Base-by-base conservation (phyloP, 2,888 invertebrate genomes). In the Notocelia uddmanniana region DNA sequence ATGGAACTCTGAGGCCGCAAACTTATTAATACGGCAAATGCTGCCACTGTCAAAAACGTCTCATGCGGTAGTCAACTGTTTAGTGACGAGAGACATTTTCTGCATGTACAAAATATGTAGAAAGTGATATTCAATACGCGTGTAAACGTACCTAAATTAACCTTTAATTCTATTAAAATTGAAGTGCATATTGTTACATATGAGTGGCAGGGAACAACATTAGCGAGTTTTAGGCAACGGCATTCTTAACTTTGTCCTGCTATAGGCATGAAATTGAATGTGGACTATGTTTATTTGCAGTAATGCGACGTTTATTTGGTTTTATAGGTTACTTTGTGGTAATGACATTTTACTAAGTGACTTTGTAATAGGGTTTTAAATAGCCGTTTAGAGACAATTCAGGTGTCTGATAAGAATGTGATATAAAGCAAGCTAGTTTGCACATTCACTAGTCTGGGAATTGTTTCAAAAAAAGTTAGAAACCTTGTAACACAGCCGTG, bases 1-100 rank as follows among this genome's bases (percentile, higher is more conserved):
- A 92, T 90, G 85, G 78, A 79, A 83, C 83, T 82, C 86, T 83
- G 82, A 79, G 79, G 80, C 74, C 75, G 58, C 66, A 69, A 75
- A 75, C 76, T 75, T 78, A 54, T 19, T 41, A 19, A 37, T 66
- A 18, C 70, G 19, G 18, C n/a, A 21, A 59, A 15, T 21, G 31
- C 26, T 23, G 52, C 52, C 52, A 26, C 63, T 57, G 63, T 64
- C 57, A 26, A 50, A 60, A 45, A 26, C 26, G 37, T n/a, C 23
- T 15, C 45, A 50, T 23, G 50, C 50, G 50, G 21, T 9, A 15
- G n/a, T 50, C 50, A 31, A 21, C 19, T 50, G 26, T 50, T 31
- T 52, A 9, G 5, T 2, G 11, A 45, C 15, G 2, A n/a, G 21
- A 15, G 6, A 23, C 41, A 31, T 58, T 37, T 54, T 54, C 21